Percentiles rank a stretch among this genome's conserved stretches.
phyloP scores from a whole-genome alignment of 2,797 vertebrate genomes.

The Mormyrops boulengeri region DNA sequence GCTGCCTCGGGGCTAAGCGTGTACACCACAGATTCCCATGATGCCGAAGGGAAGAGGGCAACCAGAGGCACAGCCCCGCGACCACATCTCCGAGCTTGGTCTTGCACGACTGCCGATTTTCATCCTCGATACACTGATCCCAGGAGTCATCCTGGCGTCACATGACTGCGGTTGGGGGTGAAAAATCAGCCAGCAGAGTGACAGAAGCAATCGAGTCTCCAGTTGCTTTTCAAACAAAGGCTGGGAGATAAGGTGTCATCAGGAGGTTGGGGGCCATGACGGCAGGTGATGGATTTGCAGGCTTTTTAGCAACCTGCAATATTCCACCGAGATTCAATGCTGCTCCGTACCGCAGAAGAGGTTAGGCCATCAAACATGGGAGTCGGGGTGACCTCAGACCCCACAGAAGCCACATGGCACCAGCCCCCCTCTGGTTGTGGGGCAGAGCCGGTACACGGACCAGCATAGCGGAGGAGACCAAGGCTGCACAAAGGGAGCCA shows the following conservation, averaged over 20 bases:
- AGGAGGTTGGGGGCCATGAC: neutral
- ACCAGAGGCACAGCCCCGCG: neutral
- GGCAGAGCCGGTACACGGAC: neutral
- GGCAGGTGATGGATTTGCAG: neutral
- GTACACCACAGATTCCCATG: neutral
- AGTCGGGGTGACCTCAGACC: neutral
- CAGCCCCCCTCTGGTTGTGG: neutral
- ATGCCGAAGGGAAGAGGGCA: neutral
- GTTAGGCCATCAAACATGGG: neutral
- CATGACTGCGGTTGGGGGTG: neutral
- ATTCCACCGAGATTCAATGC: neutral
- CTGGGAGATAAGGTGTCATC: neutral
- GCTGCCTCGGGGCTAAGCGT: neutral
- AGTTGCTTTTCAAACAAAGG: neutral
- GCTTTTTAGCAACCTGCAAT: neutral
- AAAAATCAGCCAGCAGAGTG: neutral
- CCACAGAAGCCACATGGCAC: neutral
- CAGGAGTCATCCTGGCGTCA: neutral
- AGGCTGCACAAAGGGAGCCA: neutral
- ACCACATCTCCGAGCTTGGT: neutral
- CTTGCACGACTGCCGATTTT: neutral
- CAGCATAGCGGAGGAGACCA: neutral
- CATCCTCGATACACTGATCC: neutral
- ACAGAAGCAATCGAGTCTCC: neutral
- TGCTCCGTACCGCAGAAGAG: neutral